These are phyloP conservation scores for Scaptomyza hsui DNA, from an alignment of 1,140 invertebrate genomes.

Conservation along the genomic window DNA sequence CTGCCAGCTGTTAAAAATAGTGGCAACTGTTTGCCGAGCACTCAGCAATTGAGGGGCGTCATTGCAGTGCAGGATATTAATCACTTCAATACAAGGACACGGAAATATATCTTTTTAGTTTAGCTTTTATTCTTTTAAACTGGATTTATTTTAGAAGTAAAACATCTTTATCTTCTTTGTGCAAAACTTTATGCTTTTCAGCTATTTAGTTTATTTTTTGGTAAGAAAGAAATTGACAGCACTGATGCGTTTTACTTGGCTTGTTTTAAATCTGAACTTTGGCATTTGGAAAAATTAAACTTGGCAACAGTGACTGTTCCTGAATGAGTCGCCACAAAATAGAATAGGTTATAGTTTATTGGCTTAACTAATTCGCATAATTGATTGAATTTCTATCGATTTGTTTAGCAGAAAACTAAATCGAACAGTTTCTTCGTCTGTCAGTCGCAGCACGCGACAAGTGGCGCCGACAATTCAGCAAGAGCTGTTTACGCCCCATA, in stretches of 20 bases:
- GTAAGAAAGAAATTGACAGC: too few relatives aligned
- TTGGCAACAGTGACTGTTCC: neutral
- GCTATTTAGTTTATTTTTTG: too few relatives aligned
- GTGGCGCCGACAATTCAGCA: conserved; percentile 16
- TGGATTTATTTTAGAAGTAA: too few relatives aligned
- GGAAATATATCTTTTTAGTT: conserved; percentile 9
- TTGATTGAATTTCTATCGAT: conserved; percentile 53
- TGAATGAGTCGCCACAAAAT: neutral
- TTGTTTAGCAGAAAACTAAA: conserved; percentile 20
- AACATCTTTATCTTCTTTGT: too few relatives aligned
- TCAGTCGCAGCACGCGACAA: conserved; percentile 29
- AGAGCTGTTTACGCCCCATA: conserved; percentile 33
- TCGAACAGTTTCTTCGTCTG: conserved; percentile 13
- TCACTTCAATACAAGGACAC: conserved; percentile 41
- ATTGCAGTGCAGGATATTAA: conserved; percentile 37
- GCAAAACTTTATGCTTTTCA: too few relatives aligned
- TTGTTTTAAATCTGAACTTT: conserved; percentile 25
- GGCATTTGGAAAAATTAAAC: conserved; percentile 43
- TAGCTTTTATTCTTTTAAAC: neutral
- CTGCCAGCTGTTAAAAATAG: conserved; percentile 19
- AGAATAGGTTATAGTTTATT: conserved; percentile 29
- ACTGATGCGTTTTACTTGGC: neutral
- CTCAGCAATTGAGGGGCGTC: conserved; percentile 13
- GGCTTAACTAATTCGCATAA: conserved; percentile 50
- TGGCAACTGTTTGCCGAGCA: conserved; percentile 35